Percentiles rank a stretch among this genome's conserved stretches.
These are phyloP conservation scores for Elaeidobius kamerunicus DNA, from an alignment of 2,888 invertebrate species.

Conservation along the genomic window DNA sequence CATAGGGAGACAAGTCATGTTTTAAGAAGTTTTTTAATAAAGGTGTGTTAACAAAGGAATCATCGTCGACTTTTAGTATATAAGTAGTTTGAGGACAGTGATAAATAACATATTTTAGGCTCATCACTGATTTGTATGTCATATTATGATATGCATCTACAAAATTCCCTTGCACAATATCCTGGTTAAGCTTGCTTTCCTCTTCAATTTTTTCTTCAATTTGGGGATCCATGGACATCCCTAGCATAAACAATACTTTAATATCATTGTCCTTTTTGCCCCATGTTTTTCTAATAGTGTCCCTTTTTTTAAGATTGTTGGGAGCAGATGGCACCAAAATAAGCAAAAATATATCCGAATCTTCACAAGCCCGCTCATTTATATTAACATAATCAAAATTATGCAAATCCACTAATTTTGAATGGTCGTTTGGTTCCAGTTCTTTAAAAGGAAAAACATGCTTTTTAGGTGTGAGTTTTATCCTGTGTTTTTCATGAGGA, in stretches of 20 bases:
- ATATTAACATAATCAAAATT: constrained; percentile 5
- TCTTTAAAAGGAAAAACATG: neutral
- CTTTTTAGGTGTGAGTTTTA: neutral
- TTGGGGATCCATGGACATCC: constrained; percentile 41
- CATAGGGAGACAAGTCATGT: constrained; percentile 58
- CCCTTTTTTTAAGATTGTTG: neutral
- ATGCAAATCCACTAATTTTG: constrained; percentile 2
- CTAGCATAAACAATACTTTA: constrained; percentile 7
- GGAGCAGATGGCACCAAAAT: constrained; percentile 9
- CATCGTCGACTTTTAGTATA: constrained; percentile 74
- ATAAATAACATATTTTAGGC: constrained; percentile 71
- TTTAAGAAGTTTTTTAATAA: constrained; percentile 58
- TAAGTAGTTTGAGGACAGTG: constrained; percentile 64
- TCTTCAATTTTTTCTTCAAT: constrained; percentile 42
- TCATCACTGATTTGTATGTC: constrained; percentile 82
- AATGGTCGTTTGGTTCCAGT: neutral
- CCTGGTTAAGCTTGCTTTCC: constrained; percentile 59
- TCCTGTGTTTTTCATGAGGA: constrained; percentile 4
- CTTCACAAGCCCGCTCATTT: neutral
- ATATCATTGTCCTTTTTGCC: constrained; percentile 3
- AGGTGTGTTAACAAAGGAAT: constrained; percentile 70
- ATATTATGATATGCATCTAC: constrained; percentile 75
- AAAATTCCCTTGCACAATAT: constrained; percentile 76
- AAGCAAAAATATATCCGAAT: constrained; percentile 1
- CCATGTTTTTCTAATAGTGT: constrained; percentile 9